These are phyloP conservation scores for Micropoecilia bifurca DNA, from an alignment of 2,797 vertebrate genomes.

Conservation along the genomic window DNA sequence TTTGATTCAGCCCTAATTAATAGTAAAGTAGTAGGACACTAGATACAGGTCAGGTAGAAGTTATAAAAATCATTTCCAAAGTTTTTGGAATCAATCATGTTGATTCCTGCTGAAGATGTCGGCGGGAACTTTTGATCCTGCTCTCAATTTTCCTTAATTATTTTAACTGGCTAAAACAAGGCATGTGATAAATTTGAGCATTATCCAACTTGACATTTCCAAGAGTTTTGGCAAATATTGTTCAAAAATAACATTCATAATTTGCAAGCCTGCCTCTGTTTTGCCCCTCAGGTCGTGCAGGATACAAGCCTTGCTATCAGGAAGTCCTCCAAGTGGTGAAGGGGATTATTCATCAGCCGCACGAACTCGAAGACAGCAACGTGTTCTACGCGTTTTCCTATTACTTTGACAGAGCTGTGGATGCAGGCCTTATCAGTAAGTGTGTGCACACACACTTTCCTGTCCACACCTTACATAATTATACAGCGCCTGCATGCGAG, in stretches of 20 bases:
- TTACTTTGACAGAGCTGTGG: constrained; percentile 94
- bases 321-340: constrained; percentile 90
- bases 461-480: constrained; percentile 59
- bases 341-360: constrained; percentile 89
- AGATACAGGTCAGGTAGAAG: background rate
- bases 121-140: background rate
- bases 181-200: background rate
- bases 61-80: background rate
- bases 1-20: no score
- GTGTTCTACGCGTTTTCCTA: constrained; percentile 97
- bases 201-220: background rate
- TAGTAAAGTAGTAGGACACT: background rate
- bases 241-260: constrained; percentile 17
- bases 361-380: constrained; percentile 81
- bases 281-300: constrained; percentile 79
- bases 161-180: background rate
- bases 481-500: constrained; percentile 46
- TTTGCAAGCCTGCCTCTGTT: constrained; percentile 25
- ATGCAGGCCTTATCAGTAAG: constrained; percentile 91
- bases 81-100: background rate
- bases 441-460: constrained; percentile 39
- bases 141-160: background rate
- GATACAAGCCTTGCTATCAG: constrained; percentile 90
- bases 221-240: constrained; percentile 13
- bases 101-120: background rate